phyloP scores from a whole-genome alignment of 2,888 invertebrate species.

The Phytoseiulus persimilis region DNA sequence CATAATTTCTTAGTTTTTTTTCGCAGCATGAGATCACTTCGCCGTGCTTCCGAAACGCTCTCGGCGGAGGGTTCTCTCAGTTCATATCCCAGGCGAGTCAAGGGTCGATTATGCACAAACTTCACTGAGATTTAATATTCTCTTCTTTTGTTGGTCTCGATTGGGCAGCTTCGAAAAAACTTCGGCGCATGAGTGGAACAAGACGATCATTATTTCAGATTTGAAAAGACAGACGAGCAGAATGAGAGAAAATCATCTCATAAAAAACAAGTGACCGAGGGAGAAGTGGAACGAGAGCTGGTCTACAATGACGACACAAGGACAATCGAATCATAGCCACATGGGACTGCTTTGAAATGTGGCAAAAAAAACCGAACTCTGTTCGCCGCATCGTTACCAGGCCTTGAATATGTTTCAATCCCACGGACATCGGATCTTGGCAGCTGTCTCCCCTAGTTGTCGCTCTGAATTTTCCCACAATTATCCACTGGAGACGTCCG shows the following conservation, averaged over 20 bases:
- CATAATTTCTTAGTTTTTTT: too few relatives aligned
- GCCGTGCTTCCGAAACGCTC: too few relatives aligned
- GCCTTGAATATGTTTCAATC: background rate
- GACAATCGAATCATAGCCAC: background rate
- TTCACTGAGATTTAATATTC: too few relatives aligned
- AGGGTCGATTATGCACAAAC: too few relatives aligned
- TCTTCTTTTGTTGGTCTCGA: too few relatives aligned
- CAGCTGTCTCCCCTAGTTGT: background rate
- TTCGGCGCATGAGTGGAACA: too few relatives aligned
- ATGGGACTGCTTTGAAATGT: constrained; percentile 21
- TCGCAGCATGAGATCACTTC: too few relatives aligned
- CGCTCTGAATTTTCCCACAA: background rate
- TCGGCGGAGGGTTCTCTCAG: too few relatives aligned
- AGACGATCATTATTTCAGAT: too few relatives aligned
- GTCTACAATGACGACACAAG: background rate
- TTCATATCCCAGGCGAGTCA: too few relatives aligned
- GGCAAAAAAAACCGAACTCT: constrained; percentile 45
- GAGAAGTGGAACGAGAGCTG: background rate
- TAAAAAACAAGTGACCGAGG: background rate
- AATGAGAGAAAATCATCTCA: background rate
- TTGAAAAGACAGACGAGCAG: background rate
- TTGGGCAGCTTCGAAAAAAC: too few relatives aligned
- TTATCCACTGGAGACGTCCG: too few relatives aligned
- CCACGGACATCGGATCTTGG: background rate
- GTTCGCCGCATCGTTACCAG: background rate